Evolutionary conservation across 2,113 vertebrate species (phyloP).

Genomic region (Holacanthus passer): DNA sequence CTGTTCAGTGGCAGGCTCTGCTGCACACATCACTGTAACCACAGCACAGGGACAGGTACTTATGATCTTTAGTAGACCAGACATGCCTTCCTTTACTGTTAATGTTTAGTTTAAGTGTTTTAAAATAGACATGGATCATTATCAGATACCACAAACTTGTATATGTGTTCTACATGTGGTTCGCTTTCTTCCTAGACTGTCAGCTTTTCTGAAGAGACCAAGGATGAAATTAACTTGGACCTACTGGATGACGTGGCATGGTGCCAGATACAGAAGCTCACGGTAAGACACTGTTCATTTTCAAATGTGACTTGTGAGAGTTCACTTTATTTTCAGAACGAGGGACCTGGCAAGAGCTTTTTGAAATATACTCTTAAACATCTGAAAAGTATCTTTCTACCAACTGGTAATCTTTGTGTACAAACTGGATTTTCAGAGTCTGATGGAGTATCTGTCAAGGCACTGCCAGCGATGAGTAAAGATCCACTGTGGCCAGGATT

Average conservation of each 20-base stretch:
- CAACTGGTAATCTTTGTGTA: neutral
- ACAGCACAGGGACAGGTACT: constrained; percentile 74
- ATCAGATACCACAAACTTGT: neutral
- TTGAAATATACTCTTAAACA: neutral
- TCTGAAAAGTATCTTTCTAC: neutral
- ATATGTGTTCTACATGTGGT: neutral
- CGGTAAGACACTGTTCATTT: constrained; percentile 8
- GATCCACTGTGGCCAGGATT: no score
- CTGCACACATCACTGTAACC: constrained; percentile 73
- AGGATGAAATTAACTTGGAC: constrained; percentile 69
- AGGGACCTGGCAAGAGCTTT: neutral
- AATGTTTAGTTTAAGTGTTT: no score
- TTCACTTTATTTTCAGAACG: neutral
- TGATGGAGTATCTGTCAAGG: constrained; percentile 66
- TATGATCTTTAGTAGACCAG: rapidly evolving
- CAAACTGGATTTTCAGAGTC: constrained; percentile 45
- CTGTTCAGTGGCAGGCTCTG: constrained; percentile 58
- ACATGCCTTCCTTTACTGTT: neutral
- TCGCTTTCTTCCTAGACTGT: constrained; percentile 38
- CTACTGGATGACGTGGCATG: constrained; percentile 73
- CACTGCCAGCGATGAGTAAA: constrained; percentile 34
- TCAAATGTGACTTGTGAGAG: neutral
- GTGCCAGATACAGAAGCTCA: constrained; percentile 71
- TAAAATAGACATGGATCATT: no score
- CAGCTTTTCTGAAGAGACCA: constrained; percentile 75